Conservation (phyloP, 2,797 vertebrate genomes). For the Sternarchorhynchus goeldii region DNA sequence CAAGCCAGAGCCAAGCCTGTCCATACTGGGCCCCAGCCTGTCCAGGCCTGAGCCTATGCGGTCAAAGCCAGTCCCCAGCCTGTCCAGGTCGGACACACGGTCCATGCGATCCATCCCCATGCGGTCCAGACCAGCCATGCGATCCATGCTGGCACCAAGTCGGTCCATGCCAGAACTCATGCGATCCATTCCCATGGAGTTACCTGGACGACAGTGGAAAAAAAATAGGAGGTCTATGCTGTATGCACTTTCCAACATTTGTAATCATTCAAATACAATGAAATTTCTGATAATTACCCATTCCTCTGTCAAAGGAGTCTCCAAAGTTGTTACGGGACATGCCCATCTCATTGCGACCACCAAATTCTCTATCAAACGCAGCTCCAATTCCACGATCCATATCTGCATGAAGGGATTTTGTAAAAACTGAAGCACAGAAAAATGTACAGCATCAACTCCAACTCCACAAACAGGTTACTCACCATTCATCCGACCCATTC, state of each 20-base stretch:
- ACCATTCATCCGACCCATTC: slow-evolving; percentile 94
- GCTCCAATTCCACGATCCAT: slow-evolving; percentile 89
- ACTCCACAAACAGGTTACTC: slow-evolving; percentile 57
- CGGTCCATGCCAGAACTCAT: slow-evolving; percentile 83
- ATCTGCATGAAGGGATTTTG: slow-evolving; percentile 67
- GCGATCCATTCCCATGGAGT: slow-evolving; percentile 85
- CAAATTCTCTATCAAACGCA: slow-evolving; percentile 87
- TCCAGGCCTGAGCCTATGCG: slow-evolving; percentile 89
- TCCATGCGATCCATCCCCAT: slow-evolving; percentile 88
- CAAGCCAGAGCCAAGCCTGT: slow-evolving; percentile 80
- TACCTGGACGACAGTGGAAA: slow-evolving; percentile 63
- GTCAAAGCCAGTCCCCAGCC: slow-evolving; percentile 84
- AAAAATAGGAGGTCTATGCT: background rate
- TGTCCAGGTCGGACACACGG: slow-evolving; percentile 84
- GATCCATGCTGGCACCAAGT: slow-evolving; percentile 84
- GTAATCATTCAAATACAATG: slow-evolving; percentile 48
- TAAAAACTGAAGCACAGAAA: slow-evolving; percentile 52
- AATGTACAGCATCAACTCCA: slow-evolving; percentile 49
- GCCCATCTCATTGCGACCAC: slow-evolving; percentile 89
- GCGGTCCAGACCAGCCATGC: slow-evolving; percentile 84
- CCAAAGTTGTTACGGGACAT: slow-evolving; percentile 88
- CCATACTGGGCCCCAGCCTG: slow-evolving; percentile 83
- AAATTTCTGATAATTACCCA: slow-evolving; percentile 74
- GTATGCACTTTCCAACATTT: background rate
- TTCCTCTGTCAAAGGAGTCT: slow-evolving; percentile 88